Conservation (phyloP, 1,140 invertebrate species). For the Hycleus cichorii region DNA sequence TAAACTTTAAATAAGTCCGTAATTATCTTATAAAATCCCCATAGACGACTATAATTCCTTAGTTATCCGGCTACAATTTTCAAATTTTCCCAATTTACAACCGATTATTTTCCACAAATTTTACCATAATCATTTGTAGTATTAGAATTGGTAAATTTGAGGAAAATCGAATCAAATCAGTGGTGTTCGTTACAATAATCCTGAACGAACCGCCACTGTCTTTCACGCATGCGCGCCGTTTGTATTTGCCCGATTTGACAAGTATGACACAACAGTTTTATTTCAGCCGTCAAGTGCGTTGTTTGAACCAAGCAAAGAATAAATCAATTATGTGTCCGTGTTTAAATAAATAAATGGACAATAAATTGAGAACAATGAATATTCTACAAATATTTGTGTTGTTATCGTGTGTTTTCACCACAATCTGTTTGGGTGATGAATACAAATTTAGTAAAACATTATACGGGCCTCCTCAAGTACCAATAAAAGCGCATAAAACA, state of each 20-base stretch:
- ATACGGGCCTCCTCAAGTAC: neutral
- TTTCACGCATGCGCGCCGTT: neutral
- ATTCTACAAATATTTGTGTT: conserved; percentile 12
- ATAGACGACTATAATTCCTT: neutral
- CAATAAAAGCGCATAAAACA: neutral
- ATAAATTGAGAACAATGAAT: neutral
- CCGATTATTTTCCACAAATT: too few species aligned
- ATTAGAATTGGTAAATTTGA: neutral
- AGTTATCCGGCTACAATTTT: neutral
- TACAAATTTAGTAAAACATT: conserved; percentile 13
- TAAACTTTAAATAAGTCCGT: conserved; percentile 1
- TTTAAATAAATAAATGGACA: neutral
- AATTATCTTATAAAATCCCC: conserved; percentile 6
- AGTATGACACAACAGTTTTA: conserved; percentile 6
- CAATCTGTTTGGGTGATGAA: conserved; percentile 3
- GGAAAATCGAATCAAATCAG: neutral
- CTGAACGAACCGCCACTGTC: neutral
- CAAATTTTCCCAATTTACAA: too few species aligned
- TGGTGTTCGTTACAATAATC: neutral
- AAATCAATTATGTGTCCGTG: conserved; percentile 1
- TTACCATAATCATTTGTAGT: too few species aligned
- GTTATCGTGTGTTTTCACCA: conserved; percentile 9
- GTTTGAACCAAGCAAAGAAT: too few species aligned
- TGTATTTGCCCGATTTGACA: neutral
- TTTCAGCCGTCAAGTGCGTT: conserved; percentile 14